Evolutionary conservation across 1,140 invertebrate genomes (phyloP).

Genomic region (Drosophila funebris): DNA sequence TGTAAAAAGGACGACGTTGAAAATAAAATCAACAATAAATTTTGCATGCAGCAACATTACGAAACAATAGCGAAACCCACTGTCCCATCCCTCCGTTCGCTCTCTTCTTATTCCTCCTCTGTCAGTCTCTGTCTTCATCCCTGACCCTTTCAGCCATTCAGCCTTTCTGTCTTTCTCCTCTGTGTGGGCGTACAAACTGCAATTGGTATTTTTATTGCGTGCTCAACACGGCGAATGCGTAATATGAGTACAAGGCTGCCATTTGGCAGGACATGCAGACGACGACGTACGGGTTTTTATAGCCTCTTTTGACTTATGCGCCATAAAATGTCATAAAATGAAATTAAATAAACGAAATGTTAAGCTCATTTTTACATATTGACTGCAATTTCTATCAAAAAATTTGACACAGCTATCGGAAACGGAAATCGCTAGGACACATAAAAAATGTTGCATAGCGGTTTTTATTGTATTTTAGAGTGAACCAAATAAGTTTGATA

Average conservation of each 20-base stretch:
- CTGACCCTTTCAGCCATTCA: neutral
- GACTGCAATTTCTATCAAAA: slow-evolving; percentile 75
- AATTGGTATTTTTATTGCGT: slow-evolving; percentile 81
- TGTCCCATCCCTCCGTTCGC: neutral
- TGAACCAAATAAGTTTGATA: neutral
- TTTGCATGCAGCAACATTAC: slow-evolving; percentile 78
- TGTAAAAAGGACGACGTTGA: slow-evolving; percentile 75
- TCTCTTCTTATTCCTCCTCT: neutral
- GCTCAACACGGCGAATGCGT: slow-evolving; percentile 79
- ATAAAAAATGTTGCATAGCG: neutral
- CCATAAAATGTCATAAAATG: slow-evolving; percentile 75
- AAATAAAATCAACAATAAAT: slow-evolving; percentile 82
- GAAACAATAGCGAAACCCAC: slow-evolving; percentile 63
- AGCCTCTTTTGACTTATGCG: slow-evolving; percentile 72
- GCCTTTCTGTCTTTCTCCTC: neutral
- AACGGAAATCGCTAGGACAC: slow-evolving; percentile 22
- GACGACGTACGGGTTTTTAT: slow-evolving; percentile 47
- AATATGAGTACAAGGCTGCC: slow-evolving; percentile 60
- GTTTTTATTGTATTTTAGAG: neutral
- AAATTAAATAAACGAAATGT: slow-evolving; percentile 75
- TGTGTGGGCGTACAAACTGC: slow-evolving; percentile 45
- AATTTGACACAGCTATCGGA: slow-evolving; percentile 26
- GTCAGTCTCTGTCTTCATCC: neutral
- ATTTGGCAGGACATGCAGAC: slow-evolving; percentile 26
- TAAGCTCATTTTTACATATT: slow-evolving; percentile 69